A percentile compares a stretch with the other conserved stretches of the same genome.
phyloP scores from a whole-genome alignment of 2,797 vertebrate species.

The Darevskia nairensis region DNA sequence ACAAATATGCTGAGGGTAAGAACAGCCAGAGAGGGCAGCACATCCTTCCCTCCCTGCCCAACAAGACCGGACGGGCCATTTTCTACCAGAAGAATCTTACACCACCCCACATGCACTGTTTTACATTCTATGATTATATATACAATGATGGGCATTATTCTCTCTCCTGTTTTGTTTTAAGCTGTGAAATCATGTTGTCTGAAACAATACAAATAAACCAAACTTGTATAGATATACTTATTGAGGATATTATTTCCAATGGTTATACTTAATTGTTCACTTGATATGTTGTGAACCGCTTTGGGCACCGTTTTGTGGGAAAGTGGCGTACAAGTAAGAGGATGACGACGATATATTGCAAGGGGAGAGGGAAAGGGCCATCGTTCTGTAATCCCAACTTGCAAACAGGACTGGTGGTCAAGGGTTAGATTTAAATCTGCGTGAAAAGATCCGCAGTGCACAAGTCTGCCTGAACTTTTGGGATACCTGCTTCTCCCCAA shows the following conservation, averaged over 20 bases:
- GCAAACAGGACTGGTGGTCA: not conserved
- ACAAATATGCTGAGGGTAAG: constrained; percentile 49
- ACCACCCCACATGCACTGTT: not conserved
- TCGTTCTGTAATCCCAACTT: not conserved
- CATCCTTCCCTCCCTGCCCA: not conserved
- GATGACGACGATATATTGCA: not conserved
- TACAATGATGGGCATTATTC: too few relatives aligned
- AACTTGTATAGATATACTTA: too few relatives aligned
- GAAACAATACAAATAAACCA: too few relatives aligned
- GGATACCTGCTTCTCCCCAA: not conserved
- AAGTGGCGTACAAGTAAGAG: too few relatives aligned
- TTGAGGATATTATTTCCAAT: too few relatives aligned
- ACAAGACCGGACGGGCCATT: not conserved
- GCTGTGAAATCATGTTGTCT: too few relatives aligned
- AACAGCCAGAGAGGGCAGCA: not conserved
- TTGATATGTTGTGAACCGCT: too few relatives aligned
- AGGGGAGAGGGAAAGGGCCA: not conserved
- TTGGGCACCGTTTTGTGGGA: too few relatives aligned
- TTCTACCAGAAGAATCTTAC: too few relatives aligned
- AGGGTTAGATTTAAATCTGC: not conserved
- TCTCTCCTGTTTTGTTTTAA: too few relatives aligned
- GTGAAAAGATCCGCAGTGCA: not conserved
- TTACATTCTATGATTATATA: too few relatives aligned
- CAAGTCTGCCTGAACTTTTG: not conserved
- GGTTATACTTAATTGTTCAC: too few relatives aligned